Evolutionary conservation across 1,140 invertebrate species (phyloP).

Genomic region (Elymnias hypermnestra): DNA sequence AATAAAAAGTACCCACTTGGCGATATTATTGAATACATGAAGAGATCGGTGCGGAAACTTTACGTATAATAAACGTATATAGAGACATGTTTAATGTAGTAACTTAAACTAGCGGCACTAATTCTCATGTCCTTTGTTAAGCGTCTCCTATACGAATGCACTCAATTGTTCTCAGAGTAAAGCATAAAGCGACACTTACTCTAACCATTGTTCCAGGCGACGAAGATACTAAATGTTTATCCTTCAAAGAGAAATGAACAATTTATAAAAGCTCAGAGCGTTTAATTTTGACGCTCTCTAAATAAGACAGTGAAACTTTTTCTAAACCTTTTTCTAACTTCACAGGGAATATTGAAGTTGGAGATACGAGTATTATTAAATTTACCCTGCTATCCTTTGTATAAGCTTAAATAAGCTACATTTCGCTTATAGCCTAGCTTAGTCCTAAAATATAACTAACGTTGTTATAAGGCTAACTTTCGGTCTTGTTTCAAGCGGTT

Average conservation of each 20-base stretch:
- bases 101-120: constrained; percentile 12
- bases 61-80: no score
- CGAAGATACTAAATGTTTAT: constrained; percentile 18
- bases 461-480: no score
- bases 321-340: background rate
- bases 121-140: constrained; percentile 19
- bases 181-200: constrained; percentile 22
- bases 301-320: background rate
- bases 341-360: no score
- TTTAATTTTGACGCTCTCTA: constrained; percentile 11
- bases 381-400: no score
- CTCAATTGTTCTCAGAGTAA: constrained; percentile 22
- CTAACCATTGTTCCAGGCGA: constrained; percentile 16
- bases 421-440: no score
- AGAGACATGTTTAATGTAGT: constrained; percentile 9
- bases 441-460: no score
- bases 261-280: constrained; percentile 15
- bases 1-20: no score
- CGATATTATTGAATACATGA: no score
- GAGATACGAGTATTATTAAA: no score
- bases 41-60: no score
- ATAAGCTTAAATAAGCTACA: no score
- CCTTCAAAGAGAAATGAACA: constrained; percentile 22
- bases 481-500: no score
- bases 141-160: constrained; percentile 18